Conservation (phyloP, 2,797 vertebrate species). For the Poeciliopsis infans region DNA sequence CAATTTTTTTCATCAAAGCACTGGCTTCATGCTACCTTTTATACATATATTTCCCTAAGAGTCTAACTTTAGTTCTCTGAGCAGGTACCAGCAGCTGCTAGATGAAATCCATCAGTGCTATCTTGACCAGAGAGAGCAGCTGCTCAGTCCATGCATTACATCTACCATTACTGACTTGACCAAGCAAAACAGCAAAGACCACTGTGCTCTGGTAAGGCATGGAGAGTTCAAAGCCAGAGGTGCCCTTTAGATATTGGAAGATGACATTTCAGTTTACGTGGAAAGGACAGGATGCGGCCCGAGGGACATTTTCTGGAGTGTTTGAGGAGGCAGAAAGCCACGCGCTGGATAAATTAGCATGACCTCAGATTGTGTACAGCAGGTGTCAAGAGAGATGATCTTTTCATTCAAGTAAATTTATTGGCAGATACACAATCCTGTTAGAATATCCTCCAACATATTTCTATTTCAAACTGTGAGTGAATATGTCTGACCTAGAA, state of each 20-base stretch:
- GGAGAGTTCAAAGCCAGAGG: slow-evolving; percentile 36
- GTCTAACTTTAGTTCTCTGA: slow-evolving; percentile 17
- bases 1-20: slow-evolving; percentile 1
- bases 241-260: slow-evolving; percentile 55
- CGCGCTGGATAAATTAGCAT: slow-evolving; percentile 53
- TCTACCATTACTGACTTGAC: slow-evolving; percentile 96
- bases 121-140: slow-evolving; percentile 91
- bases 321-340: slow-evolving; percentile 41
- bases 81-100: slow-evolving; percentile 92
- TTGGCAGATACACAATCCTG: slow-evolving; percentile 10
- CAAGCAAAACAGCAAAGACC: slow-evolving; percentile 94
- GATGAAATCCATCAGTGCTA: slow-evolving; percentile 96
- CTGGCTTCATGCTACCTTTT: not conserved
- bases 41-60: not conserved
- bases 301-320: slow-evolving; percentile 45
- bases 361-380: slow-evolving; percentile 40
- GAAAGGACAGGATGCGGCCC: slow-evolving; percentile 37
- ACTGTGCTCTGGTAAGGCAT: slow-evolving; percentile 92
- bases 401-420: slow-evolving; percentile 19
- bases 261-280: slow-evolving; percentile 60
- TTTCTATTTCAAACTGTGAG: slow-evolving; percentile 26
- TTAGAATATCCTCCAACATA: slow-evolving; percentile 15
- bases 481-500: slow-evolving; percentile 29
- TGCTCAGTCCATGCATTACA: slow-evolving; percentile 92
- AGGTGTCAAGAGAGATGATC: slow-evolving; percentile 22